Evolutionary conservation across 2,888 invertebrate species (phyloP), one percentile per base, ranked within the genome.

Genomic region (Scaptomyza tumidula): DNA sequence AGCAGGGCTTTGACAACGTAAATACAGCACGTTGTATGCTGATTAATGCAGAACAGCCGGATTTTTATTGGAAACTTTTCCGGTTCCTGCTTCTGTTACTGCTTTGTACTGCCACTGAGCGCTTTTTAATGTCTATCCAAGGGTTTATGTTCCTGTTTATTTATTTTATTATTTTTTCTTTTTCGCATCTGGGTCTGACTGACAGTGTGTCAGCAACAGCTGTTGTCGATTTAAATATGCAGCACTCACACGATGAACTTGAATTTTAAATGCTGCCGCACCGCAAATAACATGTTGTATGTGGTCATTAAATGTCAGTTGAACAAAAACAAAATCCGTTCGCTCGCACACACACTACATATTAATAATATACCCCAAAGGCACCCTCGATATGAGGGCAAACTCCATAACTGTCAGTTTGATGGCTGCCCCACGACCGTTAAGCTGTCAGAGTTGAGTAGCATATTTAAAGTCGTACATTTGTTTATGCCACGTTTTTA

Each of bases 251-350:
- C 37, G 57, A 50, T 82, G 86, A 82, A 82, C 82, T 82, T 82
- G 82, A 82, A 86, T 82, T 84, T 86, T 78, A 77, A 86, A 82
- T 80, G 71, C 61, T 75, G 71, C 67, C 63, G 45, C 48, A 68
- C 81, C 78, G 60, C 84, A 80, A 83, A 80, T 60, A 80, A 64
- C 84, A 80, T 80, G 78, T 73, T 80, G 73, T 77, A 44, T 77
- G 82, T 49, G 82, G 82, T 84, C 84, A 86, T 82, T 82, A 82
- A 86, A 84, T 84, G 84, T 80, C 82, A 86, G 78, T 70, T 62
- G 66, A 86, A 84, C 80, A 67, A 52, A 56, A 69, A 64, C 80
- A 84, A 66, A 56, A 49, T 31, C 24, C 9, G n/a, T 16, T 31
- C 37, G 33, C 44, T 35, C 63, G 11, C 59, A n/a, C 19, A 63